Evolutionary conservation across 2,113 vertebrate genomes (phyloP), one percentile per base, ranked within the genome.

Genomic region (Syrmaticus mikado): DNA sequence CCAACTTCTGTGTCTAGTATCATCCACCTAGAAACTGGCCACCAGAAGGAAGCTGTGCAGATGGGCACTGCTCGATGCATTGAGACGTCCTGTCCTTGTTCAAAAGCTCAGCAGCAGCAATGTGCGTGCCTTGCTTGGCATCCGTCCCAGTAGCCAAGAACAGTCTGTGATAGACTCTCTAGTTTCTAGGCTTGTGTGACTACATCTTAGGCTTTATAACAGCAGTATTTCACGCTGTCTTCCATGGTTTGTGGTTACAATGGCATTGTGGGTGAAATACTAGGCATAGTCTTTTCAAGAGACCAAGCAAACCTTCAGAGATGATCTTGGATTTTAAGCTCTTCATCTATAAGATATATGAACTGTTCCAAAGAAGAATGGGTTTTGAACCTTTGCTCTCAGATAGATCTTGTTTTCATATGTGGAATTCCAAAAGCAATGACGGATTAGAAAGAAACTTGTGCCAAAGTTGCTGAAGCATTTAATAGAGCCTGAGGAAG

Each of bases 361-460:
- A 46, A 66, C 12, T 20, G 52, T 15, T 6, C 8, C 38, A 64
- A 6, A 77, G 64, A 85, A 81, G 65, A 72, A 84, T 81, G 73
- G 34, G 90, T 93, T 88, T 83, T 72, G 66, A 88, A 88, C 92
- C 85, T 81, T 73, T 90, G 65, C 32, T 86, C 24, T 86, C 83
- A 90, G 50, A 68, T 22, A 75, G 60, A 86, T 83, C 41, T 48
- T 6, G 0, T 92, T 93, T 86, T 88, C 0, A 0, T 27, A 13
- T 46, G 65, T 90, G 88, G 70, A 92, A 94, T 94, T 93, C 65
- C 88, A 92, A 83, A 45, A 81, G 80, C 73, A 81, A 67, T 48
- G 80, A 86, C 80, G 88, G 90, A 95, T 90, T 84, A 94, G 66
- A 95, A 94, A 79, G 61, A 95, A 94, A 79, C 76, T 92, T 88